Base-by-base conservation (phyloP, 2,888 invertebrate species). In the Spodoptera exigua region DNA sequence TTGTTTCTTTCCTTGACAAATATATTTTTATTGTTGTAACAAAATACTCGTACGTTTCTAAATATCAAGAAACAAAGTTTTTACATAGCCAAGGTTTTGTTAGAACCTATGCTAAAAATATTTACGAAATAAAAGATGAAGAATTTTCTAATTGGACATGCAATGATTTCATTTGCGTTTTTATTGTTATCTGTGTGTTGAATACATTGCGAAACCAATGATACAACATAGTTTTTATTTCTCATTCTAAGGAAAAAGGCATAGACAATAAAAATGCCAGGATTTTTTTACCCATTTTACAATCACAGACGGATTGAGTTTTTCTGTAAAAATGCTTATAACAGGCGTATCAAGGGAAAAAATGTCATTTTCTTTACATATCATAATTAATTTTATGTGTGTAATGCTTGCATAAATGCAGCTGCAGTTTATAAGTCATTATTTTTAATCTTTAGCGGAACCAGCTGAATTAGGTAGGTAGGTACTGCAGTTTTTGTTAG, bases 131-230 rank as follows among this genome's bases (percentile, higher is more conserved):
- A 56, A 57, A 47, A 49, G 32, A 61, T 21, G 40, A 56, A 45
- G 61, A 69, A 73, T 69, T 73, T 73, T 69, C 55, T 73, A 76
- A 62, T 70, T 70, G 39, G 55, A 40, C 43, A 44, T 60, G 57
- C 51, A 52, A 63, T 37, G 36, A 55, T 63, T 72, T 63, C 37
- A 59, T 76, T 76, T 55, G 44, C 53, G 61, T 54, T 72, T 51
- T 64, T 56, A 52, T 59, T 44, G 51, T 45, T 54, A 5, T 1
- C 27, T 7, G 27, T 27, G 1, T 27, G 27, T 27, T 9, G 27
- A 27, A 27, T 27, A 27, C 27, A 27, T 27, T 27, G 7, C 27
- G 9, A 27, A 27, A 27, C 27, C 27, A 27, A 9, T 27, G 27
- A 27, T 27, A 27, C 7, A 27, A 9, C 27, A 27, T 27, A 7